Percentiles rank a stretch among this genome's conserved stretches.
Conservation (phyloP, 2,113 vertebrate species). For the Sapajus apella region DNA sequence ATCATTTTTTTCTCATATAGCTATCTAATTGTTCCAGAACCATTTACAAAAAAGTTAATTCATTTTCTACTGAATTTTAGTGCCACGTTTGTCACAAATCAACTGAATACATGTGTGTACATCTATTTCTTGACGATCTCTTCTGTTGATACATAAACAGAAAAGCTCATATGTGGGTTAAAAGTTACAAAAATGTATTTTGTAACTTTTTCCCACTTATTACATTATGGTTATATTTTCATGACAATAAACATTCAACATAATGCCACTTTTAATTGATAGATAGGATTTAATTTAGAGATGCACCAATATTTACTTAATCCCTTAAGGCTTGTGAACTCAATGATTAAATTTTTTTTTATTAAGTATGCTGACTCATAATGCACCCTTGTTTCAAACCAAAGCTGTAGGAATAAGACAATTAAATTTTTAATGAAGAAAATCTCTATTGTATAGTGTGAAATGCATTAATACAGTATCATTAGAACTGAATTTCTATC, state of each 20-base stretch:
- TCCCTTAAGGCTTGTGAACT: slow-evolving; percentile 24
- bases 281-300: slow-evolving; percentile 50
- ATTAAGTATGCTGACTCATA: slow-evolving; percentile 6
- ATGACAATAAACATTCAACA: slow-evolving; percentile 20
- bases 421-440: slow-evolving; percentile 59
- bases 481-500: slow-evolving; percentile 31
- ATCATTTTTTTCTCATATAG: not conserved
- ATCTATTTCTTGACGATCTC: not conserved
- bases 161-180: too few relatives aligned
- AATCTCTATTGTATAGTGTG: slow-evolving; percentile 22
- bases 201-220: not conserved
- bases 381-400: not conserved
- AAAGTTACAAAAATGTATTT: not conserved
- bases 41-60: not conserved
- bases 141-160: not conserved
- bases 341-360: slow-evolving; percentile 58
- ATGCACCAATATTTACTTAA: slow-evolving; percentile 43
- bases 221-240: slow-evolving; percentile 17
- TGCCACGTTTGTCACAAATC: slow-evolving; percentile 11
- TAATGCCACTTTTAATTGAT: slow-evolving; percentile 10
- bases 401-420: slow-evolving; percentile 23
- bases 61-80: slow-evolving; percentile 12
- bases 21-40: not conserved
- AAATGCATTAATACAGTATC: slow-evolving; percentile 10
- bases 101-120: not conserved